A percentile compares a stretch with the other conserved stretches of the same genome.
Conservation (phyloP, 2,113 vertebrate genomes). For the Plecturocebus donacophilus region DNA sequence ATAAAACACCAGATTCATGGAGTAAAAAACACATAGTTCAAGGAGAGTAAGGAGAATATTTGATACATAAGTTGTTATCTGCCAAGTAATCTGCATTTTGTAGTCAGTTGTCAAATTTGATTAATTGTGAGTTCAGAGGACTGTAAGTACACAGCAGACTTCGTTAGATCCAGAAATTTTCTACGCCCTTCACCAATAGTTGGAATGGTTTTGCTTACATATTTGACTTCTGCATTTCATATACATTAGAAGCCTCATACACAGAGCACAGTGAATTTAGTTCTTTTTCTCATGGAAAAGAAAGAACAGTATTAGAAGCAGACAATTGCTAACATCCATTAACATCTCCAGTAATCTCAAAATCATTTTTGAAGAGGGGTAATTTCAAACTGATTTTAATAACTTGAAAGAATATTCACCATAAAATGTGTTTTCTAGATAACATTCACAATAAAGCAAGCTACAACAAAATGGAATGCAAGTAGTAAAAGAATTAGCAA, state of each 20-base stretch:
- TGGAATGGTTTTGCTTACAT: conserved; percentile 2
- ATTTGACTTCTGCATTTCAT: conserved; percentile 30
- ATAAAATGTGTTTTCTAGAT: not conserved
- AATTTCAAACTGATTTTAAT: not conserved
- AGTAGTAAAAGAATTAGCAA: not conserved
- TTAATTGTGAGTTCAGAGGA: conserved; percentile 69
- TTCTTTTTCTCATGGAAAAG: not conserved
- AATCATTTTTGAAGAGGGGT: not conserved
- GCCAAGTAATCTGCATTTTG: conserved; percentile 72
- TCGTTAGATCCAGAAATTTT: conserved; percentile 54
- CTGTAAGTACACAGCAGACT: conserved; percentile 47
- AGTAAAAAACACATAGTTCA: conserved; percentile 50
- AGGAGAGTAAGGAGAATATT: conserved; percentile 58
- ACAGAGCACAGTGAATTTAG: not conserved
- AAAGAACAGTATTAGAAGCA: not conserved
- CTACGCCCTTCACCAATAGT: conserved; percentile 54
- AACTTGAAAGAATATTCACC: not conserved
- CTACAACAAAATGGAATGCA: not conserved
- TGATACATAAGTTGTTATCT: conserved; percentile 51
- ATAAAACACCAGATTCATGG: conserved; percentile 15
- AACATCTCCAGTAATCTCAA: not conserved
- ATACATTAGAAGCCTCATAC: conserved; percentile 37
- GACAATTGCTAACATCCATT: not conserved
- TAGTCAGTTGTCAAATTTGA: conserved; percentile 74
- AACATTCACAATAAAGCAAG: not conserved